phyloP scores from a whole-genome alignment of 1,140 invertebrate species.

The Sitodiplosis mosellana region DNA sequence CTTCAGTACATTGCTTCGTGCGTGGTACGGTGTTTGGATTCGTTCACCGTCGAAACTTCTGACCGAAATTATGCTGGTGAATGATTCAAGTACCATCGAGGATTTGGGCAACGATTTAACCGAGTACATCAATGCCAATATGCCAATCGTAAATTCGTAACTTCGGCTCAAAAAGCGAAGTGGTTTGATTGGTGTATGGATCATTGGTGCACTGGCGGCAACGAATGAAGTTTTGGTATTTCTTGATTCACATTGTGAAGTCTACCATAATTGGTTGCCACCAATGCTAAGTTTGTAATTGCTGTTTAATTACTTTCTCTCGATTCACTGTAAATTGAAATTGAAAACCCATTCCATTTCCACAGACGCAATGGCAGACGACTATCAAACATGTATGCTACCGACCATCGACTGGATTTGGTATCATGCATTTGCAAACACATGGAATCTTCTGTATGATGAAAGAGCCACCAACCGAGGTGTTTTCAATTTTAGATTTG shows the following conservation, averaged over 20 bases:
- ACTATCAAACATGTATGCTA: conserved; percentile 79
- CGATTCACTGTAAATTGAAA: too few species aligned
- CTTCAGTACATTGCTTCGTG: conserved; percentile 70
- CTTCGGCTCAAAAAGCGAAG: conserved; percentile 55
- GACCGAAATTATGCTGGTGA: conserved; percentile 83
- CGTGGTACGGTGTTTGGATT: conserved; percentile 64
- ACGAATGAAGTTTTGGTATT: conserved; percentile 76
- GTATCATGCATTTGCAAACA: conserved; percentile 80
- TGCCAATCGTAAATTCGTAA: conserved; percentile 45
- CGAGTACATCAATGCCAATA: conserved; percentile 56
- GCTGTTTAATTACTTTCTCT: too few species aligned
- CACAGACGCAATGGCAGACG: conserved; percentile 68
- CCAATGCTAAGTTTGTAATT: conserved; percentile 46
- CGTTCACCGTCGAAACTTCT: conserved; percentile 64
- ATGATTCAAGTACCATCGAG: conserved; percentile 79
- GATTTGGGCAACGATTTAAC: conserved; percentile 50
- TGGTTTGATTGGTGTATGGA: conserved; percentile 50
- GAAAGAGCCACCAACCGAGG: conserved; percentile 83
- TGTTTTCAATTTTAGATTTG: conserved; percentile 94
- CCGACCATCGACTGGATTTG: conserved; percentile 94
- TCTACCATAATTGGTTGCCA: conserved; percentile 89
- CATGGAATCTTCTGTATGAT: conserved; percentile 70
- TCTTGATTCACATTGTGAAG: conserved; percentile 87
- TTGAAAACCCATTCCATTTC: too few species aligned
- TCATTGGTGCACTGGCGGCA: conserved; percentile 57